These are phyloP conservation scores for Formicarius rufipectus DNA, from an alignment of 2,113 vertebrate genomes.

Conservation along the genomic window DNA sequence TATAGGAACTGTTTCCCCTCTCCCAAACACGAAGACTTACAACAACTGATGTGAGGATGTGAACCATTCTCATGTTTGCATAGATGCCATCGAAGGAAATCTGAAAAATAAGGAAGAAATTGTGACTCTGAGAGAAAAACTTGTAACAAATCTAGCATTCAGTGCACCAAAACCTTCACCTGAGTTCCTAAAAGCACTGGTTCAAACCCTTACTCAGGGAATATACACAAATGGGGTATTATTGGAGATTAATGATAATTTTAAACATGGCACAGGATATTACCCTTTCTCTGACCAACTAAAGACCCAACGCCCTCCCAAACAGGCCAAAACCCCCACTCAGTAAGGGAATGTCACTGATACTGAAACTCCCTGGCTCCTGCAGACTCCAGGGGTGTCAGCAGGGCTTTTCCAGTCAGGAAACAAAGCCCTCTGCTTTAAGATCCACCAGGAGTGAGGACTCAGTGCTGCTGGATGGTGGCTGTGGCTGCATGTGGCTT, in stretches of 20 bases:
- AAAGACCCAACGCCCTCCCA: neutral
- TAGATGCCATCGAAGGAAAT: constrained; percentile 97
- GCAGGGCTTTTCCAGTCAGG: too few relatives aligned
- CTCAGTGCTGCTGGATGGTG: neutral
- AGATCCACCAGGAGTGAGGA: neutral
- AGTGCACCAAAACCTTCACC: neutral
- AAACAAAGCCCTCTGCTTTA: too few relatives aligned
- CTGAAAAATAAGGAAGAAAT: constrained; percentile 74
- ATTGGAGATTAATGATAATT: neutral
- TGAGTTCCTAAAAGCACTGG: neutral
- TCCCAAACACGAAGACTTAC: constrained; percentile 78
- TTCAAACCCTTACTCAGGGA: neutral
- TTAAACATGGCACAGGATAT: neutral
- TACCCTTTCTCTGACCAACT: neutral
- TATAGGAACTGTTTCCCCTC: neutral
- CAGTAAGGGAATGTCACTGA: neutral
- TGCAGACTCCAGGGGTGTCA: too few relatives aligned
- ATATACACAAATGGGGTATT: neutral
- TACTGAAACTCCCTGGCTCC: neutral
- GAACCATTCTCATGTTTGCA: constrained; percentile 99
- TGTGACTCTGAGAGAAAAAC: neutral
- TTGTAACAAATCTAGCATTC: neutral
- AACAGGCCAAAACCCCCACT: neutral
- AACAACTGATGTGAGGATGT: constrained; percentile 98
- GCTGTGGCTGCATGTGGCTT: neutral